These are phyloP conservation scores for Luffia ferchaultella DNA, from an alignment of 2,888 invertebrate genomes.

Conservation along the genomic window DNA sequence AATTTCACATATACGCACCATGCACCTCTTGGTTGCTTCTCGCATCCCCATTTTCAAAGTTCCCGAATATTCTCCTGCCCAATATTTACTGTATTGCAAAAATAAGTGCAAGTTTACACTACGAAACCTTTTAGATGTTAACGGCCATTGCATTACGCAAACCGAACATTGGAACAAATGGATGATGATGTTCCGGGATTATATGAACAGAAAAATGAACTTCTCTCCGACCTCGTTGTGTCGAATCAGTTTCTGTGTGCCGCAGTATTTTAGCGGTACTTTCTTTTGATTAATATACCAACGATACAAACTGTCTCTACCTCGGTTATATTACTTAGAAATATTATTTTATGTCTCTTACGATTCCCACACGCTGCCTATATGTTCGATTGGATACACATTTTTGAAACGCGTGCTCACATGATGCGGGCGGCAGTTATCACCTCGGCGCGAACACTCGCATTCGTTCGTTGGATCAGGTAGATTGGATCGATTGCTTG, in stretches of 20 bases:
- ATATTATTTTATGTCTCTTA: conserved; percentile 1
- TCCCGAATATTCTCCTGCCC: conserved; percentile 30
- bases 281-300: conserved; percentile 29
- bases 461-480: conserved; percentile 78
- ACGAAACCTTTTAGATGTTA: conserved; percentile 18
- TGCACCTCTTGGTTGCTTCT: conserved; percentile 25
- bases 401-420: neutral
- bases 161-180: conserved; percentile 25
- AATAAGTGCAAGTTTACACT: conserved; percentile 27
- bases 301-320: neutral
- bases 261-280: conserved; percentile 52
- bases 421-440: conserved; percentile 46
- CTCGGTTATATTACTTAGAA: conserved; percentile 1
- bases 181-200: conserved; percentile 43
- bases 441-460: conserved; percentile 66
- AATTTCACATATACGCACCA: conserved; percentile 31
- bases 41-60: conserved; percentile 34
- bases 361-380: conserved; percentile 59
- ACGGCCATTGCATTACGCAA: conserved; percentile 2
- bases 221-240: conserved; percentile 56
- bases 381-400: conserved; percentile 27
- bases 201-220: conserved; percentile 55
- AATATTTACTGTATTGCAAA: conserved; percentile 21
- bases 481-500: conserved; percentile 79
- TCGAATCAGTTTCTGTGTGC: conserved; percentile 41